phyloP scores from a whole-genome alignment of 1,140 invertebrate species.

The Trissolcus basalis region DNA sequence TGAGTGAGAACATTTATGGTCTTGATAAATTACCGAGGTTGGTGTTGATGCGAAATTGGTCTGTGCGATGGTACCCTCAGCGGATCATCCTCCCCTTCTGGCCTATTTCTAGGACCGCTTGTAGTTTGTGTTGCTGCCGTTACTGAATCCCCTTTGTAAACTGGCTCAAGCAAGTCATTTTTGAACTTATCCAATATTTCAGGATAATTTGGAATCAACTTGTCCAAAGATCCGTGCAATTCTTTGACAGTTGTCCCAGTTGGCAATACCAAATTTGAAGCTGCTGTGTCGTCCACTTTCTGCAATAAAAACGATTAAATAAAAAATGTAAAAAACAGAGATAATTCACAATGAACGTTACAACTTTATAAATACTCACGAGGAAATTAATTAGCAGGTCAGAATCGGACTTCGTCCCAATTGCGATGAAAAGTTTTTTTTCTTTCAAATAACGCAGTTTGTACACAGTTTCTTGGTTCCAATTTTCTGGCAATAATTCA shows the following conservation, averaged over 20 bases:
- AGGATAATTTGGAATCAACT: slow-evolving; percentile 72
- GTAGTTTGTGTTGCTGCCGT: slow-evolving; percentile 66
- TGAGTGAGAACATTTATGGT: slow-evolving; percentile 18
- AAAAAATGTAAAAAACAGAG: slow-evolving; percentile 16
- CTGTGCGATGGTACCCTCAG: slow-evolving; percentile 56
- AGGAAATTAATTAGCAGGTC: slow-evolving; percentile 81
- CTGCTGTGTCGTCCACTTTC: slow-evolving; percentile 68
- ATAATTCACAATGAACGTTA: slow-evolving; percentile 1
- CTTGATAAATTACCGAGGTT: slow-evolving; percentile 59
- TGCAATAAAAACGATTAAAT: slow-evolving; percentile 53
- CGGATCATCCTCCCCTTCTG: slow-evolving; percentile 48
- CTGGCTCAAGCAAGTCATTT: slow-evolving; percentile 73
- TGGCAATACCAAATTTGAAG: slow-evolving; percentile 16
- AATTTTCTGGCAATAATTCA: slow-evolving; percentile 82
- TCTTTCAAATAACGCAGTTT: slow-evolving; percentile 81
- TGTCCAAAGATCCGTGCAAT: slow-evolving; percentile 70
- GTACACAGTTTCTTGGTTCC: slow-evolving; percentile 81
- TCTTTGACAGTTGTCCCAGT: slow-evolving; percentile 68
- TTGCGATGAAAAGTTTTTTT: slow-evolving; percentile 81
- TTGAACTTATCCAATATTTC: slow-evolving; percentile 71
- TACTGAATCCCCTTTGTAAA: slow-evolving; percentile 47
- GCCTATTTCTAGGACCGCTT: slow-evolving; percentile 12
- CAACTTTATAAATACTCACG: slow-evolving; percentile 73
- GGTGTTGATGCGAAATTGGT: slow-evolving; percentile 5
- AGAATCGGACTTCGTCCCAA: slow-evolving; percentile 80